Conservation (phyloP, 2,888 invertebrate genomes). For the Andrena haemorrhoa region DNA sequence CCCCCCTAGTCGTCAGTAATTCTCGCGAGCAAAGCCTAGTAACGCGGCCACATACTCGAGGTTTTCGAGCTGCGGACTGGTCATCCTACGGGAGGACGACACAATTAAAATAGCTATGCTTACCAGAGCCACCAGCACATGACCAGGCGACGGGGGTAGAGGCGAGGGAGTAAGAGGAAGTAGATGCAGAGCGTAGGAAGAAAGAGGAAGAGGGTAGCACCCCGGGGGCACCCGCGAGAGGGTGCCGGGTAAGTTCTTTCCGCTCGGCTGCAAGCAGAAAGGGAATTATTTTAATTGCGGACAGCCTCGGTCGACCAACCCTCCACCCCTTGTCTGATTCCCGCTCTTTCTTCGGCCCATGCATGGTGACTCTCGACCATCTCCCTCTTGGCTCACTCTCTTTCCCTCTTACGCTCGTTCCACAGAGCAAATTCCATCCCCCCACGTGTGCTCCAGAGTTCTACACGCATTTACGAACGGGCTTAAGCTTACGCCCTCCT, state of each 20-base stretch:
- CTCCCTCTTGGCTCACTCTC: constrained; percentile 43
- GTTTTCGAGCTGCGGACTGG: constrained; percentile 74
- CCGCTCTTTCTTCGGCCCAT: constrained; percentile 64
- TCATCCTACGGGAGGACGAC: constrained; percentile 80
- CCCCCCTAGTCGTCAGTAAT: constrained; percentile 70
- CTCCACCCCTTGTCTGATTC: constrained; percentile 68
- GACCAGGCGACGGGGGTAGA: constrained; percentile 59
- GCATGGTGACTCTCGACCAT: constrained; percentile 55
- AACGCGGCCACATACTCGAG: constrained; percentile 78
- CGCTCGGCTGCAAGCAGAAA: constrained; percentile 85
- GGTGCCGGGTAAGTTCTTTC: constrained; percentile 85
- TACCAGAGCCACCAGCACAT: constrained; percentile 71
- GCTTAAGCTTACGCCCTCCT: constrained; percentile 61
- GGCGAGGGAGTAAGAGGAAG: constrained; percentile 57
- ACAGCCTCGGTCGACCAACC: constrained; percentile 84
- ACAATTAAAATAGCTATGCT: constrained; percentile 85
- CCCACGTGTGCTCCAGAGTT: constrained; percentile 32
- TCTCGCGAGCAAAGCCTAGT: constrained; percentile 79
- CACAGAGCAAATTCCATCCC: constrained; percentile 71
- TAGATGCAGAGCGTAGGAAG: constrained; percentile 50
- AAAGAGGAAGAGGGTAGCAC: constrained; percentile 71
- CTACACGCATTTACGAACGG: constrained; percentile 65
- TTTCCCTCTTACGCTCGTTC: constrained; percentile 56
- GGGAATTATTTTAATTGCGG: constrained; percentile 85
- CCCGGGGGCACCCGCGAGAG: constrained; percentile 77